phyloP scores from a whole-genome alignment of 2,888 invertebrate species.

The Caenorhabditis sinica region DNA sequence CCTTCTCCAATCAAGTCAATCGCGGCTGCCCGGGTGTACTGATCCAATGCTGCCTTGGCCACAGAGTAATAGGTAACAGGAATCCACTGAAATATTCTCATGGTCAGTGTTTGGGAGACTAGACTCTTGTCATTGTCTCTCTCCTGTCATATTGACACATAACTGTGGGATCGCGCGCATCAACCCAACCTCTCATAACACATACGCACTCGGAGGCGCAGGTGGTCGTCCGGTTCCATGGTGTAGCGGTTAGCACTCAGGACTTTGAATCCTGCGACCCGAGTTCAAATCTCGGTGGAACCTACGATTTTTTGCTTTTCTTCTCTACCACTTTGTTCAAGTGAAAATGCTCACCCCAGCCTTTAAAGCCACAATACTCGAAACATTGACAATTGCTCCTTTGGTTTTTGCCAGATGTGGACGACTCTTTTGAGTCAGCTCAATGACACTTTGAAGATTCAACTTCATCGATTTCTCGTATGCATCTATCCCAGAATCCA shows the following conservation, averaged over 20 bases:
- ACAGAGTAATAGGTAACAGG: too few species aligned
- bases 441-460: conserved; percentile 36
- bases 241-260: conserved; percentile 79
- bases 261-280: conserved; percentile 78
- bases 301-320: conserved; percentile 61
- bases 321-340: neutral
- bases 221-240: conserved; percentile 64
- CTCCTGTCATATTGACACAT: too few species aligned
- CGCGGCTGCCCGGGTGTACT: too few species aligned
- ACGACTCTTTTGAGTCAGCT: conserved; percentile 36
- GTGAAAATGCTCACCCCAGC: conserved; percentile 25
- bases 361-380: conserved; percentile 48
- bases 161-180: neutral
- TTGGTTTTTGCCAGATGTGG: conserved; percentile 60
- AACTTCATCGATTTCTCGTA: conserved; percentile 28
- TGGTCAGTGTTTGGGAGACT: too few species aligned
- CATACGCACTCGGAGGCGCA: neutral
- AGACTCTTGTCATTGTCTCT: too few species aligned
- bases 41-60: too few species aligned
- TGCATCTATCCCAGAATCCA: conserved; percentile 2
- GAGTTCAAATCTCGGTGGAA: conserved; percentile 79
- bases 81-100: too few species aligned
- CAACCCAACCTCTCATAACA: neutral
- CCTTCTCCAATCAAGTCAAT: too few species aligned
- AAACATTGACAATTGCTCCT: conserved; percentile 64